phyloP scores from a whole-genome alignment of 1,140 invertebrate species.

The Platorchestia sp. region DNA sequence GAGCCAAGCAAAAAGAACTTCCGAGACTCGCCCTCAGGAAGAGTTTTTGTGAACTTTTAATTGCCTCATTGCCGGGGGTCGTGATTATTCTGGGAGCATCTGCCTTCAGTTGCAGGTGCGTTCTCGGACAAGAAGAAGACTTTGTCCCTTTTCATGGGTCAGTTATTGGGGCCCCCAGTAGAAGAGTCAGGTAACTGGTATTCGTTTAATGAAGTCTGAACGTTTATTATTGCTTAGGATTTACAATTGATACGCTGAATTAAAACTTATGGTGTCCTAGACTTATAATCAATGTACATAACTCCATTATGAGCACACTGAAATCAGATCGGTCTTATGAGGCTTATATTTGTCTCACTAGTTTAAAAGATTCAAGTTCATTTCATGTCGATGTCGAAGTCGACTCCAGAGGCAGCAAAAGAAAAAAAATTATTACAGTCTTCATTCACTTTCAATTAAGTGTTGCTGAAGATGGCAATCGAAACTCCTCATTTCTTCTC shows the following conservation, averaged over 20 bases:
- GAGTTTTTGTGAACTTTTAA: conserved; percentile 36
- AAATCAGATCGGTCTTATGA: no score
- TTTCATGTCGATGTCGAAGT: no score
- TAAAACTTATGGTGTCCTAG: neutral
- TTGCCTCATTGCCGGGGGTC: conserved; percentile 32
- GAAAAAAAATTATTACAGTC: no score
- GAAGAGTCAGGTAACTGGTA: neutral
- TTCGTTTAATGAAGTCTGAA: neutral
- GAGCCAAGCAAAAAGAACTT: conserved; percentile 1
- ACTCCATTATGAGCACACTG: no score
- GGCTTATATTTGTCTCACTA: no score
- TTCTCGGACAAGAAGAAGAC: neutral
- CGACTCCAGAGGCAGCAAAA: no score
- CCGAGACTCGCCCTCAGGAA: neutral
- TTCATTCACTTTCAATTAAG: no score
- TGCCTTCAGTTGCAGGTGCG: neutral
- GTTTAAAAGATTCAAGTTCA: no score
- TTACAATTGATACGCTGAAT: neutral
- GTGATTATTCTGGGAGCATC: conserved; percentile 36
- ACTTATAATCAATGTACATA: no score
- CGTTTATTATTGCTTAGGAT: neutral
- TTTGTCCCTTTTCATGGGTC: neutral
- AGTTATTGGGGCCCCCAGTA: neutral
- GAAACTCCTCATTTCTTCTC: no score
- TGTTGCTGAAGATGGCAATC: no score